Conservation (phyloP, 2,113 vertebrate species). For the Dipodomys ordii region DNA sequence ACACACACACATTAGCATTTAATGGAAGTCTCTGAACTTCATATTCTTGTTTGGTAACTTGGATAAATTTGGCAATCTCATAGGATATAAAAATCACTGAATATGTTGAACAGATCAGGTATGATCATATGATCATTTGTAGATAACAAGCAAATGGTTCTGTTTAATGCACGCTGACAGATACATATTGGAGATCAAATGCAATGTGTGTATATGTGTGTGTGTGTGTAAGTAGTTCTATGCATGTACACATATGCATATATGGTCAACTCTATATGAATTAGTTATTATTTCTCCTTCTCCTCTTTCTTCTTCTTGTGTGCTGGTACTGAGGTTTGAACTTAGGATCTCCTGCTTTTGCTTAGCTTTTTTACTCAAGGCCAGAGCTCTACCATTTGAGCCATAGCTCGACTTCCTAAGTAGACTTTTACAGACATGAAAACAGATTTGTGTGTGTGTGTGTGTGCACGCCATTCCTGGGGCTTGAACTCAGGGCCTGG, state of each 20-base stretch:
- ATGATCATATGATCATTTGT: not conserved
- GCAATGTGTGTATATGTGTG: not conserved
- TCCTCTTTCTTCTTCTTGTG: conserved; percentile 15
- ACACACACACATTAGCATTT: too few relatives aligned
- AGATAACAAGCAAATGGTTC: conserved; percentile 14
- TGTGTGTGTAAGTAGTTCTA: not conserved
- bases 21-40: not conserved
- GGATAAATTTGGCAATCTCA: conserved; percentile 37
- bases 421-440: too few relatives aligned
- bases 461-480: too few relatives aligned
- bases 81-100: too few relatives aligned
- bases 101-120: conserved; percentile 10
- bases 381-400: not conserved
- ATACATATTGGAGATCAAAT: not conserved
- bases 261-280: not conserved
- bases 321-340: not conserved
- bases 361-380: not conserved
- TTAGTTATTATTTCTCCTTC: not conserved
- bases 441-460: too few relatives aligned
- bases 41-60: conserved; percentile 39
- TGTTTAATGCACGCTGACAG: not conserved
- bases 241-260: too few relatives aligned
- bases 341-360: not conserved
- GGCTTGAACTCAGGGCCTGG: too few relatives aligned
- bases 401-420: too few relatives aligned